These are phyloP conservation scores for Echinarachnius parma DNA, from an alignment of 53 echinoderm and acorn worm species.

Conservation along the genomic window DNA sequence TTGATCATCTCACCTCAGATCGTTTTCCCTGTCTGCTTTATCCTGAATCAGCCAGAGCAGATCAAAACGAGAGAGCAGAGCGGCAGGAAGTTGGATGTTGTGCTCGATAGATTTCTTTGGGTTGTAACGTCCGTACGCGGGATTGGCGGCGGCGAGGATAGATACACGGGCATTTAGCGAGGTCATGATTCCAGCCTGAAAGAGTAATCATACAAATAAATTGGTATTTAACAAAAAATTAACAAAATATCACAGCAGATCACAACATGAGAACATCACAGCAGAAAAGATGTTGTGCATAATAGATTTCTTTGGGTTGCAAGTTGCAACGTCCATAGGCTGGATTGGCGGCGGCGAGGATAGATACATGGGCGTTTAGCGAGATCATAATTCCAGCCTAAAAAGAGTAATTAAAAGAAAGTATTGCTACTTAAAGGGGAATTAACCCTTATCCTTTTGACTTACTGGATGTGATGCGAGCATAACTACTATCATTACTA, in stretches of 20 bases:
- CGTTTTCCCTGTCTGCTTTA: conserved; percentile 93
- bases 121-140: conserved; percentile 96
- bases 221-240: no score
- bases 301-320: no score
- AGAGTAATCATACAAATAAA: no score
- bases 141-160: conserved; percentile 96
- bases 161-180: conserved; percentile 96
- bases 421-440: no score
- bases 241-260: background rate
- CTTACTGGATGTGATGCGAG: no score
- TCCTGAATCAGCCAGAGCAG: conserved; percentile 95
- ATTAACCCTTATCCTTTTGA: no score
- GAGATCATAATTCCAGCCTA: no score
- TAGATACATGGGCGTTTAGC: no score
- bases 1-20: conserved; percentile 75
- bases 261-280: background rate
- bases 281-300: background rate
- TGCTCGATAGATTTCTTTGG: conserved; percentile 97
- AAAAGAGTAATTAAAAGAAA: no score
- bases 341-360: no score
- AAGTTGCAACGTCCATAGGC: no score
- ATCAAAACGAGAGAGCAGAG: conserved; percentile 96
- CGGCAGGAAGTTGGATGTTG: conserved; percentile 96
- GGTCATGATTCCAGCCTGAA: conserved; percentile 98
- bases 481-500: no score